Conservation (phyloP, 2,113 vertebrate genomes). For the Brachyhypopomus gauderio region DNA sequence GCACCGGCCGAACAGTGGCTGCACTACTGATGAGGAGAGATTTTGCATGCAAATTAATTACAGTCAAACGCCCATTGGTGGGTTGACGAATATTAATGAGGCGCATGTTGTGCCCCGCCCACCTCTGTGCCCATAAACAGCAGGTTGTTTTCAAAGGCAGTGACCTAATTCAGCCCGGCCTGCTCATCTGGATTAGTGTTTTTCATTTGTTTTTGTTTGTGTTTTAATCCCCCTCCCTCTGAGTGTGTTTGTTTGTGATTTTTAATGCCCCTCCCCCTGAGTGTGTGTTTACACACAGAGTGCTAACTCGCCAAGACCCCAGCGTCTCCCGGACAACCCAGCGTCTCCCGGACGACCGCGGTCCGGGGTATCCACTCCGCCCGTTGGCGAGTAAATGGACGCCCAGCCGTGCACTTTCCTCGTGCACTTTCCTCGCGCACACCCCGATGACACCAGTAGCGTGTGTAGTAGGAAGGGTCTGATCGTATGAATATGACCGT, state of each 20-base stretch:
- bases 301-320: no score
- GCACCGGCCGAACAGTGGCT: background rate
- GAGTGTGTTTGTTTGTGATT: background rate
- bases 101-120: slow-evolving; percentile 54
- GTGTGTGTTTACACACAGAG: no score
- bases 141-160: slow-evolving; percentile 57
- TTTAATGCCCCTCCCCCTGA: background rate
- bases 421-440: background rate
- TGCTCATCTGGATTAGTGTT: background rate
- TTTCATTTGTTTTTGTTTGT: background rate
- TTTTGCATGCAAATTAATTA: slow-evolving; percentile 65
- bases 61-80: slow-evolving; percentile 68
- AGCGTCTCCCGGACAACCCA: no score
- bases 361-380: slow-evolving; percentile 61
- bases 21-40: slow-evolving; percentile 44
- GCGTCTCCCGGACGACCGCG: no score
- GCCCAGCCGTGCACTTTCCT: background rate
- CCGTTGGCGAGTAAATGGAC: background rate
- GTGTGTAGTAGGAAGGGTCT: no score
- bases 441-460: no score
- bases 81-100: slow-evolving; percentile 66
- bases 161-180: slow-evolving; percentile 66
- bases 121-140: slow-evolving; percentile 59
- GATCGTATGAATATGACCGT: no score
- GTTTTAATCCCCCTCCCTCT: background rate